Evolutionary conservation across 2,113 vertebrate species (phyloP), one percentile per base, ranked within the genome.

Genomic region (Rhea pennata): DNA sequence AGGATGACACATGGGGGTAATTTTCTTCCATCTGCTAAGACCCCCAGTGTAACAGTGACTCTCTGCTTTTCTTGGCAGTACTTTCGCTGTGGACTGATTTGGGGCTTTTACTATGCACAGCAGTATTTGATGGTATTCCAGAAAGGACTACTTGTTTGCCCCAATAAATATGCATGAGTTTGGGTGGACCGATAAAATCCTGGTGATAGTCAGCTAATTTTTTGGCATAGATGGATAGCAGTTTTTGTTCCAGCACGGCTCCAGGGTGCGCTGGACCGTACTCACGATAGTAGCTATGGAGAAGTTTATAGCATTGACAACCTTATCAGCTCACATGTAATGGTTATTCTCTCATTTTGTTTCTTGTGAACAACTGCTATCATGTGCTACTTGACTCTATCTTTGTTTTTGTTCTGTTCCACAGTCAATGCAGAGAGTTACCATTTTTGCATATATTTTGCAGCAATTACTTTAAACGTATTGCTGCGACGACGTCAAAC

Each of bases 1-100:
- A 0, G 2, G 6, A 14, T 44, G 58, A 40, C 40, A 31, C 5
- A 5, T 9, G 7, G 27, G 22, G 15, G 11, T 61, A 31, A 40
- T 84, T 90, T 71, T 71, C 33, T 62, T 82, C 65, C 36, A 12
- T 58, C 81, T 87, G 31, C 69, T 71, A 26, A 65, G 40, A 56
- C 59, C 5, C 6, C 4, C 19, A 61, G 40, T 23, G 8, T 56
- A 50, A n/a, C 19, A 36, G 36, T 27, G n/a, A 12, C 27, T 84
- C 16, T 66, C 56, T 39, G 4, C 27, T 51, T 27, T 86, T 64
- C 48, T 14, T 73, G 54, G 61, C 54, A 48, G 19, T 64, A 15
- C 44, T 82, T 80, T 46, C 73, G 53, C 23, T 48, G 16, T 33
- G 40, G 26, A 27, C 64, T 24, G 15, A 54, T n/a, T 39, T n/a